Evolutionary conservation across 2,797 vertebrate genomes (phyloP).

Genomic region (Chrosomus eos): DNA sequence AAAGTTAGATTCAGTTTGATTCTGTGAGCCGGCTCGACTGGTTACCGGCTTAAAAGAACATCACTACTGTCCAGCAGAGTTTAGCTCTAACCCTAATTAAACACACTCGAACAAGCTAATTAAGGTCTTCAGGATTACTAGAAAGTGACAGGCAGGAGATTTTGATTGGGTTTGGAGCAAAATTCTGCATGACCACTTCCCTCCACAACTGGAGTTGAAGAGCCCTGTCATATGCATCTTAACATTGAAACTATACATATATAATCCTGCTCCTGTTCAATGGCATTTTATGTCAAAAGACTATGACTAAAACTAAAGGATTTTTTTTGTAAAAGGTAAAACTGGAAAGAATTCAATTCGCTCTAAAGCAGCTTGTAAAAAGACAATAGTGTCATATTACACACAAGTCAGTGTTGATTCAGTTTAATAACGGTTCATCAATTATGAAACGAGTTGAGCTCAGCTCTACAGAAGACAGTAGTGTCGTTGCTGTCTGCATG

Average conservation of each 20-base stretch:
- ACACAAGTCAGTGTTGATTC: background rate
- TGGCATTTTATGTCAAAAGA: no score
- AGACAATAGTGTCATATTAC: background rate
- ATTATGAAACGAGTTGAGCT: no score
- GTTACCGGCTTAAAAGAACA: background rate
- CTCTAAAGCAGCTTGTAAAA: no score
- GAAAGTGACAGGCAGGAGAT: background rate
- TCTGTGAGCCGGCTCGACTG: background rate
- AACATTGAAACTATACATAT: background rate
- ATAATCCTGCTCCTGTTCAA: background rate
- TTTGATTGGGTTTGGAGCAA: background rate
- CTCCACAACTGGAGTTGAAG: background rate
- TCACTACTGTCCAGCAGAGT: background rate
- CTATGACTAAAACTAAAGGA: no score
- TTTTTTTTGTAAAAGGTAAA: no score
- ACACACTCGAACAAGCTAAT: background rate
- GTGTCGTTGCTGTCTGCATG: background rate
- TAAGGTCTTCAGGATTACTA: background rate
- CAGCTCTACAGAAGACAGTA: no score
- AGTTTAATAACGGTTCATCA: background rate
- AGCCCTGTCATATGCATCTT: background rate
- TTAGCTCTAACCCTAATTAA: background rate
- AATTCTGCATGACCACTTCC: background rate
- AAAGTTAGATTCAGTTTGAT: background rate
- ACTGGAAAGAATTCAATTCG: no score